Evolutionary conservation across 2,888 invertebrate species (phyloP).

Genomic region (Bombyx huttoni): DNA sequence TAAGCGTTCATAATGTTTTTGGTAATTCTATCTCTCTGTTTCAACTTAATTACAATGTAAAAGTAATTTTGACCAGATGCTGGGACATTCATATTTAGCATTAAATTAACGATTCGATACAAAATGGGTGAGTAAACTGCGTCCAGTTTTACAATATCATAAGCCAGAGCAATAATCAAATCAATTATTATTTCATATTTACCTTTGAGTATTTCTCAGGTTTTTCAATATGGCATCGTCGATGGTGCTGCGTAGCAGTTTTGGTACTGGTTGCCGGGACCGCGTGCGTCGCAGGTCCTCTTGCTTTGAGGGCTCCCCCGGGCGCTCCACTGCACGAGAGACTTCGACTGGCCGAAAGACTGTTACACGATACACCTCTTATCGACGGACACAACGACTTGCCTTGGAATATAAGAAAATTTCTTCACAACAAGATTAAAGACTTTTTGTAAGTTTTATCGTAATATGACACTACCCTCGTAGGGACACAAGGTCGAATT

Average conservation of each 20-base stretch:
- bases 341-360: constrained; percentile 79
- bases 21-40: no score
- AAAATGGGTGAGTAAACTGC: not conserved
- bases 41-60: no score
- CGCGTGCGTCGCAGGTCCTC: constrained; percentile 84
- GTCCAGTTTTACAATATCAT: not conserved
- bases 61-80: no score
- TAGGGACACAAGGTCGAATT: no score
- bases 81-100: no score
- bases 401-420: constrained; percentile 92
- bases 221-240: constrained; percentile 68
- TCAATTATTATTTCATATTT: not conserved
- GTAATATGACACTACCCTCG: not conserved
- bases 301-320: constrained; percentile 82
- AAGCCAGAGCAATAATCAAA: not conserved
- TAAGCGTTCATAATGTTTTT: no score
- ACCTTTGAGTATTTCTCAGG: constrained; percentile 20
- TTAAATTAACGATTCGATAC: no score
- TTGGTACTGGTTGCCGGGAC: constrained; percentile 83
- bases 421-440: constrained; percentile 89
- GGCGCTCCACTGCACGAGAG: constrained; percentile 84
- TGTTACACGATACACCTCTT: constrained; percentile 83
- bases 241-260: constrained; percentile 84
- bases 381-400: constrained; percentile 92
- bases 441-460: constrained; percentile 77